Base-by-base conservation (phyloP, 2,113 vertebrate genomes). In the Varanus komodoensis region DNA sequence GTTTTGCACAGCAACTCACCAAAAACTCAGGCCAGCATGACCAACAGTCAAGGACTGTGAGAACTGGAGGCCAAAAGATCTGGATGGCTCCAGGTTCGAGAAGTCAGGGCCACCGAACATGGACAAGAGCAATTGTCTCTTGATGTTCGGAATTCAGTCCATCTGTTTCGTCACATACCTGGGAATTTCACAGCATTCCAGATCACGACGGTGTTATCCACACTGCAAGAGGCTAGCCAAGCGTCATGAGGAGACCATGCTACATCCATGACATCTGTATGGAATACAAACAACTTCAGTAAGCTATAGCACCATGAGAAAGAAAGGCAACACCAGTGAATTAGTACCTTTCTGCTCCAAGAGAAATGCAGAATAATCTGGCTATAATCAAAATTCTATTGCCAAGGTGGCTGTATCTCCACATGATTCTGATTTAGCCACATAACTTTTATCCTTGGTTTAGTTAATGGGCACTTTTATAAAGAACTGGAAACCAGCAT, bases 111-210 rank as follows among this genome's bases (percentile, higher is more conserved):
- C 4, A 29, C 21, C 17, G n/a, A 54, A 32, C 23, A 61, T 27
- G n/a, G 38, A 87, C 54, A 38, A 67, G 25, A 29, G 80, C 2
- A 84, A 14, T 27, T 61, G 3, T 3, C 48, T 74, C 9, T 11
- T 71, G 44, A 9, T n/a, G 68, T 27, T 82, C 73, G 44, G 11
- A 48, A 86, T 52, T 73, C 52, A 4, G 4, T 38, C 64, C 5
- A 23, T 0, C 4, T 0, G 11, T 21, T 44, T 23, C 32, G 6
- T 67, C 97, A 19, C 61, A 77, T 93, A 99, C 99, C 99, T 97
- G 99, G 98, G 91, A 99, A 99, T 93, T 99, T 99, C 44, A 99
- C 98, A 9, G 98, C 99, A 11, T 99, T 99, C 99, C 99, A 99
- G 95, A 99, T 99, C 93, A 99, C 99, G 4, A 99, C 98, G 73